phyloP scores from a whole-genome alignment of 2,797 vertebrate species.

The Scyliorhinus canicula region DNA sequence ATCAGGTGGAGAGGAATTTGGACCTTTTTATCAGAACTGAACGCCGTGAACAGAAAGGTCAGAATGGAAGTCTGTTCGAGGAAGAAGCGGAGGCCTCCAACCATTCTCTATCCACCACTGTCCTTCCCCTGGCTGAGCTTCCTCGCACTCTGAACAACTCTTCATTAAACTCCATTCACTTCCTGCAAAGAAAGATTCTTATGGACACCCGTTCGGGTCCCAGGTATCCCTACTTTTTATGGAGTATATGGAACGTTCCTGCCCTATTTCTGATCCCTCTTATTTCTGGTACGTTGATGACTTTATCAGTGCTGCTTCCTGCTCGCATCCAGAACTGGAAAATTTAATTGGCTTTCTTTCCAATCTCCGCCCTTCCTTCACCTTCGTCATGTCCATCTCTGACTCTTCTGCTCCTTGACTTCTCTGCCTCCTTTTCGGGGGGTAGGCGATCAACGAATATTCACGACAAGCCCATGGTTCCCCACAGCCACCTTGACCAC shows the following conservation, averaged over 20 bases:
- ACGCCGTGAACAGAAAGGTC: neutral
- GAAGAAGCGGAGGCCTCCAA: neutral
- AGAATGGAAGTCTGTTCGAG: neutral
- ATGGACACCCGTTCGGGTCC: too few relatives aligned
- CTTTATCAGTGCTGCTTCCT: neutral
- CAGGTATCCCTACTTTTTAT: too few relatives aligned
- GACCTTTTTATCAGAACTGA: neutral
- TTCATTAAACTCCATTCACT: too few relatives aligned
- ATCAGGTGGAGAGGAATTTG: neutral
- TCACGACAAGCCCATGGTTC: neutral
- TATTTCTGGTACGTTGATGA: neutral
- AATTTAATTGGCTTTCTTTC: neutral
- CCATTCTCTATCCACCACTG: neutral
- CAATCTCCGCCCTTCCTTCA: neutral
- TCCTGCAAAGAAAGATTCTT: too few relatives aligned
- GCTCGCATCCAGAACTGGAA: neutral
- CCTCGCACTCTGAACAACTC: neutral
- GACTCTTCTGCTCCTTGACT: neutral
- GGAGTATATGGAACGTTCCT: neutral
- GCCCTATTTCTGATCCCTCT: neutral
- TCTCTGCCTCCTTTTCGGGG: neutral
- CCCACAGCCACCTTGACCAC: too few relatives aligned
- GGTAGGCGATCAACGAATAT: too few relatives aligned
- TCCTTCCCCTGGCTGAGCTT: neutral
- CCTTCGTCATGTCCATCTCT: neutral